Conservation (phyloP, 1,140 invertebrate genomes). For the Hylaeus volcanicus region DNA sequence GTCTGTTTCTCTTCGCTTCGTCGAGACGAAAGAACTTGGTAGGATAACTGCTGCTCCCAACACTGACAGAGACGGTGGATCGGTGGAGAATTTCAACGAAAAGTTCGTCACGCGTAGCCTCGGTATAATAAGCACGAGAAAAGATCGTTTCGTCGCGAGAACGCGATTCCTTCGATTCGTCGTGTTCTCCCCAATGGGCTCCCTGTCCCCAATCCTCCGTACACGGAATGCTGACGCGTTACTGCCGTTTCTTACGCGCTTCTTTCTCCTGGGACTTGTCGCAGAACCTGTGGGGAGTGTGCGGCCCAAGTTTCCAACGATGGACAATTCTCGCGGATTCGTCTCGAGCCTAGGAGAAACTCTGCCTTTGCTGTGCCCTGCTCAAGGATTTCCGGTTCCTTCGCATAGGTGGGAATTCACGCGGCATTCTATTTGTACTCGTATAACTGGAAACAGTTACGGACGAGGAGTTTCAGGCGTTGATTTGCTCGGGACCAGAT, state of each 20-base stretch:
- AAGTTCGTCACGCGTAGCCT: too few species aligned
- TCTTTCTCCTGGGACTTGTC: constrained; percentile 36
- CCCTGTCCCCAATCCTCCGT: constrained; percentile 77
- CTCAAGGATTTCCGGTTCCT: constrained; percentile 86
- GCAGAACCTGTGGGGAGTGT: constrained; percentile 84
- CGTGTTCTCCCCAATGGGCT: constrained; percentile 77
- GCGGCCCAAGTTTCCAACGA: constrained; percentile 84
- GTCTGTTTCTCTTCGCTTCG: not conserved
- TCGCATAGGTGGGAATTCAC: constrained; percentile 81
- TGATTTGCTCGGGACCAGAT: not conserved
- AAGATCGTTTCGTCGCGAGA: too few species aligned
- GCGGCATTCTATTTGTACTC: too few species aligned
- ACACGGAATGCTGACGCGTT: not conserved
- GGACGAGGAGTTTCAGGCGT: not conserved
- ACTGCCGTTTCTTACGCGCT: constrained; percentile 23
- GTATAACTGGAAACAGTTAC: not conserved
- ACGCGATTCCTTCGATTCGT: not conserved
- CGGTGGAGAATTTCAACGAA: too few species aligned
- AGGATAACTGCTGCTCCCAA: too few species aligned
- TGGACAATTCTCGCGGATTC: constrained; percentile 85
- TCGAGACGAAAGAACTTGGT: not conserved
- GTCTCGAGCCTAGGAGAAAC: constrained; percentile 73
- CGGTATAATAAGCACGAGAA: too few species aligned
- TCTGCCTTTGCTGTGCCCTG: constrained; percentile 82
- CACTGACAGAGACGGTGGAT: too few species aligned